Conservation (phyloP, 2,797 vertebrate genomes). For the Clarias pachynema region DNA sequence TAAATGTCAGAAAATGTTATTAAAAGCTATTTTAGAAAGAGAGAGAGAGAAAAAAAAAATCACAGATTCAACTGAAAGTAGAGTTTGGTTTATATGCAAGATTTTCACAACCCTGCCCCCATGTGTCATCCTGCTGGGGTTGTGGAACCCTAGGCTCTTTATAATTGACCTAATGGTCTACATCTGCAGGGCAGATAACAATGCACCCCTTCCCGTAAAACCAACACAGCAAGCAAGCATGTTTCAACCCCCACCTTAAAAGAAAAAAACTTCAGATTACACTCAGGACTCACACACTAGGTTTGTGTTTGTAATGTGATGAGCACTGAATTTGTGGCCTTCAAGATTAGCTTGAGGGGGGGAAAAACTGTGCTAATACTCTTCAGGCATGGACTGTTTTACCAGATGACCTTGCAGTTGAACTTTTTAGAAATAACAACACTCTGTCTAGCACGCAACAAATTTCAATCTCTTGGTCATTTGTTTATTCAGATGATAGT, state of each 20-base stretch:
- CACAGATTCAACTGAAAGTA: neutral
- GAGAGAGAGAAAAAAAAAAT: neutral
- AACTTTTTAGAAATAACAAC: slow-evolving; percentile 24
- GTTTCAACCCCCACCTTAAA: slow-evolving; percentile 51
- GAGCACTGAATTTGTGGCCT: neutral
- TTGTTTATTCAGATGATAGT: slow-evolving; percentile 75
- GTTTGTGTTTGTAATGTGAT: neutral
- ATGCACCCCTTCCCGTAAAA: slow-evolving; percentile 77
- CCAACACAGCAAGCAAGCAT: slow-evolving; percentile 51
- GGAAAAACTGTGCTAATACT: neutral
- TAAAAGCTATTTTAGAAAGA: neutral
- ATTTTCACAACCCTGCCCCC: slow-evolving; percentile 44
- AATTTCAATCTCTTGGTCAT: slow-evolving; percentile 61
- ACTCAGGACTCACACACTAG: slow-evolving; percentile 20
- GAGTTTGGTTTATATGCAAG: slow-evolving; percentile 37
- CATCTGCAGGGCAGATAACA: slow-evolving; percentile 80
- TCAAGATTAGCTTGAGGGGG: neutral
- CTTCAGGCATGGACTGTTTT: neutral
- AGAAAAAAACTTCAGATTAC: slow-evolving; percentile 47
- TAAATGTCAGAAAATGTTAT: neutral
- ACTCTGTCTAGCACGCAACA: slow-evolving; percentile 16
- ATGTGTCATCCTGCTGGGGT: slow-evolving; percentile 69
- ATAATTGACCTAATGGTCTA: slow-evolving; percentile 85
- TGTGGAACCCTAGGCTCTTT: slow-evolving; percentile 69
- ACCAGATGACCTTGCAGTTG: slow-evolving; percentile 16